phyloP scores from a whole-genome alignment of 1,140 invertebrate species.

The Matsumurasca onukii region DNA sequence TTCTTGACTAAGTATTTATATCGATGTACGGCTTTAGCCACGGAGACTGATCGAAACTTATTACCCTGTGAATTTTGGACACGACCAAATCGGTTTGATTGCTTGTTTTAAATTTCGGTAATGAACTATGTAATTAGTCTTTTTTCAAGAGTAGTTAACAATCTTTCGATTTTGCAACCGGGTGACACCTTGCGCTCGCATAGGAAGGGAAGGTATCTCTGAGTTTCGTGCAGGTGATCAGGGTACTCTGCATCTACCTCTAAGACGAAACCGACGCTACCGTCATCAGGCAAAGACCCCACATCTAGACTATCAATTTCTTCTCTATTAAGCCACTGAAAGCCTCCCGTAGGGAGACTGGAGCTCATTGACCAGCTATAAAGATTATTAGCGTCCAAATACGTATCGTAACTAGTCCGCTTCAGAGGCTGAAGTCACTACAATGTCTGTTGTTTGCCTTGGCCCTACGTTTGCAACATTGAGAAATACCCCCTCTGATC shows the following conservation, averaged over 20 bases:
- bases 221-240: not conserved
- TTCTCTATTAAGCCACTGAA: not conserved
- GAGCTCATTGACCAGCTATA: not conserved
- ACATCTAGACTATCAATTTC: not conserved
- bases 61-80: slow-evolving; percentile 29
- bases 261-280: no score
- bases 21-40: no score
- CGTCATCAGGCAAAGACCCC: not conserved
- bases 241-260: not conserved
- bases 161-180: not conserved
- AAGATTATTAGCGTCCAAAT: not conserved
- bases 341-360: not conserved
- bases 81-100: not conserved
- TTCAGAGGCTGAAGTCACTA: no score
- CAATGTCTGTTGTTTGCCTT: no score
- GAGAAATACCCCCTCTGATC: not conserved
- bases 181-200: not conserved
- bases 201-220: not conserved
- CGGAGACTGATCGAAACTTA: no score
- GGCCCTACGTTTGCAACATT: not conserved
- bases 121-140: not conserved
- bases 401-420: no score
- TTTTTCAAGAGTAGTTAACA: not conserved
- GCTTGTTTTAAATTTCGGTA: not conserved
- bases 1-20: no score